A percentile compares a stretch with the other conserved stretches of the same genome.
Evolutionary conservation across 2,113 vertebrate species (phyloP).

Genomic region (Caretta caretta): DNA sequence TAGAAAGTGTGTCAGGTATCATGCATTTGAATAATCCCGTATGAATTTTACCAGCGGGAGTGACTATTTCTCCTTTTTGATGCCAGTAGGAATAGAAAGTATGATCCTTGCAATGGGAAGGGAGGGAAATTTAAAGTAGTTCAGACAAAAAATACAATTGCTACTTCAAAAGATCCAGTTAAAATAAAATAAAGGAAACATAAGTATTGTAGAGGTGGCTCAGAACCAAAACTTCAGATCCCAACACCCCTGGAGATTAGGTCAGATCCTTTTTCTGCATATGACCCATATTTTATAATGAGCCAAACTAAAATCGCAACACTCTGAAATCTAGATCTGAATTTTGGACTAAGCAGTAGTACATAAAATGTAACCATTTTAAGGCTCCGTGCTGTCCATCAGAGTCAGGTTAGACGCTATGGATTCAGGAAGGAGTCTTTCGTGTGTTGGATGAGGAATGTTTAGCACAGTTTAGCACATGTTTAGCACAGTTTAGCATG

Average conservation of each 20-base stretch:
- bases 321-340: slow-evolving; percentile 31
- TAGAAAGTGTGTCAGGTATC: slow-evolving; percentile 4
- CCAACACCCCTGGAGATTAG: not conserved
- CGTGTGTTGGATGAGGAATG: not conserved
- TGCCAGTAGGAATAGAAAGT: not conserved
- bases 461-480: not conserved
- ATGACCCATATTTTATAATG: not conserved
- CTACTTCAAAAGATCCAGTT: not conserved
- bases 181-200: not conserved
- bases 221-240: not conserved
- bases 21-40: not conserved
- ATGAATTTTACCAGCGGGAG: slow-evolving; percentile 27
- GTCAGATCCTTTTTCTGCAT: slow-evolving; percentile 9
- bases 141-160: not conserved
- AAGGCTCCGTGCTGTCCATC: not conserved
- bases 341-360: slow-evolving; percentile 14
- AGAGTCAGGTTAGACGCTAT: not conserved
- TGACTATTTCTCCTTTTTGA: not conserved
- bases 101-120: not conserved
- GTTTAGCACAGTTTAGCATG: not conserved
- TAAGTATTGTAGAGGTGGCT: not conserved
- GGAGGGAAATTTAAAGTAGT: not conserved
- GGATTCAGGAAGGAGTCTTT: not conserved
- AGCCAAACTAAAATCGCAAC: not conserved
- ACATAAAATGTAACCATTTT: slow-evolving; percentile 4